Evolutionary conservation across 2,888 invertebrate species (phyloP).

Genomic region (Drosophila fulvimacula): DNA sequence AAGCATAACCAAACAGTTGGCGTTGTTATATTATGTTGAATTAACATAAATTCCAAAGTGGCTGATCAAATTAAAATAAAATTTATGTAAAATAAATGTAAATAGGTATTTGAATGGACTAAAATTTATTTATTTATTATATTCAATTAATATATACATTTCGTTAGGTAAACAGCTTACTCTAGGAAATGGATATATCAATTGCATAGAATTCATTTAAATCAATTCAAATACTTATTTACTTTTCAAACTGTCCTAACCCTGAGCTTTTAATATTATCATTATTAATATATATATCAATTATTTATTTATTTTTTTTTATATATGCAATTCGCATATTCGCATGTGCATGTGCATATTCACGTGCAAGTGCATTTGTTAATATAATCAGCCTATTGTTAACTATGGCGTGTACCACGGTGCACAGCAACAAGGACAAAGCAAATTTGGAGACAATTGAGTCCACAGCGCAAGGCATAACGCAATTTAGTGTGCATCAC

Average conservation of each 20-base stretch:
- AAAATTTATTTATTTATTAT: background rate
- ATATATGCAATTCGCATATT: too few species aligned
- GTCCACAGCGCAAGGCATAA: conserved; percentile 3
- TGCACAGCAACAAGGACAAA: background rate
- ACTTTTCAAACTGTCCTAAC: too few species aligned
- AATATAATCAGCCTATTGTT: background rate
- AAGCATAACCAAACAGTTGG: background rate
- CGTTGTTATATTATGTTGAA: background rate
- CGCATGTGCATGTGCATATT: too few species aligned
- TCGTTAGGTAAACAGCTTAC: background rate
- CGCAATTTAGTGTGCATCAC: conserved; percentile 3
- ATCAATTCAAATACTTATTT: too few species aligned
- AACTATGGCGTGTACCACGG: background rate
- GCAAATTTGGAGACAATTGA: conserved; percentile 8
- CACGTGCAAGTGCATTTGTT: too few species aligned
- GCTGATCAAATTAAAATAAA: background rate
- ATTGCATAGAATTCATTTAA: too few species aligned
- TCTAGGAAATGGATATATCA: too few species aligned
- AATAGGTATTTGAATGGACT: background rate
- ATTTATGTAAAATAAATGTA: background rate
- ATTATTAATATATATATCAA: too few species aligned
- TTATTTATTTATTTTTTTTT: too few species aligned
- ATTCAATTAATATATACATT: background rate
- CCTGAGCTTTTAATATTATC: too few species aligned
- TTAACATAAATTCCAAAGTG: too few species aligned